Evolutionary conservation across 2,113 vertebrate species (phyloP).

Genomic region (Gadus chalcogrammus): DNA sequence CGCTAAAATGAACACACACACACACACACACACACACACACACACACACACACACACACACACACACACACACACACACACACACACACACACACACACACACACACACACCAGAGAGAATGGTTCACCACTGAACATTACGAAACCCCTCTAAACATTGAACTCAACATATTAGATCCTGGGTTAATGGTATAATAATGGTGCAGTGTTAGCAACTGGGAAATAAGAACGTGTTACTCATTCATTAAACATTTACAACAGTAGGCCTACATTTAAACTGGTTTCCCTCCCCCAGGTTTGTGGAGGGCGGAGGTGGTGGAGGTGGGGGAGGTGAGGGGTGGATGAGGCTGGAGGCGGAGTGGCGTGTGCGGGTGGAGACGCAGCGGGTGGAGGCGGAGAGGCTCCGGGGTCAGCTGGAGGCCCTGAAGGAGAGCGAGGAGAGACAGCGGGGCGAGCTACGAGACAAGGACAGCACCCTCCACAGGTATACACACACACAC

Average conservation of each 20-base stretch:
- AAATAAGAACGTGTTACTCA: not conserved
- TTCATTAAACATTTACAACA: not conserved
- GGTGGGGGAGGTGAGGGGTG: slow-evolving; percentile 32
- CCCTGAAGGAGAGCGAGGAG: slow-evolving; percentile 52
- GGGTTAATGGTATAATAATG: too few relatives aligned
- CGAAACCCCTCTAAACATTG: too few relatives aligned
- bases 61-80: too few relatives aligned
- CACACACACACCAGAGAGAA: too few relatives aligned
- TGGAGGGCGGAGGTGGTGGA: slow-evolving; percentile 17
- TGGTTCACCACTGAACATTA: too few relatives aligned
- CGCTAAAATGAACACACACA: too few relatives aligned
- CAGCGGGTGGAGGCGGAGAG: slow-evolving; percentile 62
- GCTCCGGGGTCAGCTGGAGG: slow-evolving; percentile 63
- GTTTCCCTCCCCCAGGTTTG: slow-evolving; percentile 41
- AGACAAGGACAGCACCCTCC: slow-evolving; percentile 55
- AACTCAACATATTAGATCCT: too few relatives aligned
- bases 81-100: too few relatives aligned
- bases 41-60: too few relatives aligned
- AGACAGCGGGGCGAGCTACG: slow-evolving; percentile 58
- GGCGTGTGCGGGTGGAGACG: slow-evolving; percentile 49
- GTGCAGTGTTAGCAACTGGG: not conserved
- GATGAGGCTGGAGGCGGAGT: slow-evolving; percentile 48
- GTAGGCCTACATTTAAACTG: not conserved
- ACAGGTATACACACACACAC: slow-evolving; percentile 50
- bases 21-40: too few relatives aligned